Evolutionary conservation across 2,113 vertebrate genomes (phyloP), one percentile per base, ranked within the genome.

Genomic region (Upupa epops): DNA sequence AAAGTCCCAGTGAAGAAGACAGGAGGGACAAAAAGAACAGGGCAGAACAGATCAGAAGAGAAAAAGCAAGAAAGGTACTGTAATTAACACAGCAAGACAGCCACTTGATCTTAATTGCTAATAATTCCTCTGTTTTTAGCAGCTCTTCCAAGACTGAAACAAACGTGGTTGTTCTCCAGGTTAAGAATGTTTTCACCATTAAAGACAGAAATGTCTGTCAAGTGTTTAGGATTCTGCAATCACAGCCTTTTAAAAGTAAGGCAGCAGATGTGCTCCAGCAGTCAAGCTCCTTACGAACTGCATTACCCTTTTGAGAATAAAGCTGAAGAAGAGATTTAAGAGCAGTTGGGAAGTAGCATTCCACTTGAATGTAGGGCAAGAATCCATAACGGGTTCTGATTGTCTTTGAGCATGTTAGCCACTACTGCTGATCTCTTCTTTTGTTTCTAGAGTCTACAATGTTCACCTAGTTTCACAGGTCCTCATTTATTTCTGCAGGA

Each of bases 301-400:
- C 20, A 71, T 55, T 72, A 54, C 8, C 1, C 28, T 79, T 78
- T 83, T 66, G 68, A 75, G 54, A 88, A 89, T 54, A 72, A 90
- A 83, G 58, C 40, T 78, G 17, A 40, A 85, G 21, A 21, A 24
- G 64, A 77, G 18, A 86, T 66, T 88, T 90, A 74, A 91, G 17
- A 88, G 56, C 26, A 28, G 32, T 37, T 88, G 56, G 88, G 87
- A 92, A 86, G 40, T 49, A 83, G 14, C 28, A 32, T 65, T 91
- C 88, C 55, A 68, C 29, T 79, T 75, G 32, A 88, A 95, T 82
- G 20, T 86, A 95, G 83, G 86, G 86, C 74, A 94, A 93, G 86
- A 86, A 88, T 82, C 46, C 31, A 83, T 61, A 81, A 80, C 55
- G 26, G 32, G 1, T 17, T 66, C 36, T 49, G 59, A 63, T 74